phyloP scores from a whole-genome alignment of 30 jellyfish, hydroid and myxozoan genomes.

The Cassiopea xamachana region DNA sequence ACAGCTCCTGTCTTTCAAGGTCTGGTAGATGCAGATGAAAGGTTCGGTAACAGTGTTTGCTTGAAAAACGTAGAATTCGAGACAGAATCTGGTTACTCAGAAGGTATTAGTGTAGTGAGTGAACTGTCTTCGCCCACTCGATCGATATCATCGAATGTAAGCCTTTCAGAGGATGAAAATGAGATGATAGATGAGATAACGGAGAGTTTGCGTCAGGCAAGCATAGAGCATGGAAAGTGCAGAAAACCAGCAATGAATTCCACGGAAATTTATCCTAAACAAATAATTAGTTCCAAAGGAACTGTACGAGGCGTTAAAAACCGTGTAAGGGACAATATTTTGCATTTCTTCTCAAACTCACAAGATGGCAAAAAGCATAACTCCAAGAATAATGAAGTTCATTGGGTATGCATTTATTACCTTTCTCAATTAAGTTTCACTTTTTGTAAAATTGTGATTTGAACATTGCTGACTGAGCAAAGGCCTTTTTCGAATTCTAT shows the following conservation, averaged over 20 bases:
- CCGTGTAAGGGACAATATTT: slow-evolving; percentile 74
- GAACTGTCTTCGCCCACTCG: slow-evolving; percentile 57
- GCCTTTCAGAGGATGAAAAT: slow-evolving; percentile 36
- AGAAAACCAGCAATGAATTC: not conserved
- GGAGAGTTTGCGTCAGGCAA: slow-evolving; percentile 38
- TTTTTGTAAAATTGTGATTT: too few species aligned
- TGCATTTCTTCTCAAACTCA: slow-evolving; percentile 64
- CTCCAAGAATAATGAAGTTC: not conserved
- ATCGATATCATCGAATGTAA: slow-evolving; percentile 16
- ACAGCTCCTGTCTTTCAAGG: not conserved
- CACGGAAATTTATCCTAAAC: slow-evolving; percentile 13
- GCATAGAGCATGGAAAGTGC: not conserved
- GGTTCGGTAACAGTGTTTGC: not conserved
- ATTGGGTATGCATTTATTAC: slow-evolving; percentile 7
- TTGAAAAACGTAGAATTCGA: slow-evolving; percentile 41
- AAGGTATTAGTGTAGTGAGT: slow-evolving; percentile 39
- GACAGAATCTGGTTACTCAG: slow-evolving; percentile 79
- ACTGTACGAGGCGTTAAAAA: slow-evolving; percentile 92
- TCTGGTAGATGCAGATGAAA: not conserved
- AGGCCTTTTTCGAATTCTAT: too few species aligned
- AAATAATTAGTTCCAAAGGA: slow-evolving; percentile 79
- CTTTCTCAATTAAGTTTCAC: not conserved
- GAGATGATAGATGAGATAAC: slow-evolving; percentile 6
- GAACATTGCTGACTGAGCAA: too few species aligned
- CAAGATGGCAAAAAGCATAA: slow-evolving; percentile 13